Percentiles rank a stretch among this genome's conserved stretches.
Evolutionary conservation across 1,140 invertebrate genomes (phyloP).

Genomic region (Ruditapes philippinarum): DNA sequence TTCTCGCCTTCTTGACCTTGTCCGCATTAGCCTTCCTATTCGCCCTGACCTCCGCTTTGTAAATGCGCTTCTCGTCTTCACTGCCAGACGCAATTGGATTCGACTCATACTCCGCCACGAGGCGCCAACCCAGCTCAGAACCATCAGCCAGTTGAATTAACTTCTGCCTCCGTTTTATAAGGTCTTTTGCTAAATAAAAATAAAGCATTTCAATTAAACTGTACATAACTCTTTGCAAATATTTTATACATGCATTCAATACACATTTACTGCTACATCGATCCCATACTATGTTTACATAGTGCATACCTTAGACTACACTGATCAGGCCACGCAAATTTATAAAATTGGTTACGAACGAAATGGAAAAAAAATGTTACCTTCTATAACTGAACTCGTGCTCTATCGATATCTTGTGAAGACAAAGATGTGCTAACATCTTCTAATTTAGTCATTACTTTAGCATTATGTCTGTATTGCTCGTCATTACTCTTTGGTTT

Average conservation of each 20-base stretch:
- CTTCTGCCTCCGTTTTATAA: neutral
- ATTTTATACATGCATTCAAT: neutral
- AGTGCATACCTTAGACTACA: too few relatives aligned
- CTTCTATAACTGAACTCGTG: conserved; percentile 4
- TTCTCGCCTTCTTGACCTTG: neutral
- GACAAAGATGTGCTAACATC: neutral
- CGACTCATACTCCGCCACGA: conserved; percentile 27
- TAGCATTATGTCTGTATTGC: conserved; percentile 15
- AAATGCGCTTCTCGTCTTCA: conserved; percentile 35
- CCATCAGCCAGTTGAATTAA: neutral
- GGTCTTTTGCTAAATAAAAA: neutral
- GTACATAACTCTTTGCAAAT: too few relatives aligned
- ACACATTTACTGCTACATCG: neutral
- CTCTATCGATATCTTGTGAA: neutral
- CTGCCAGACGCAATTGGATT: conserved; percentile 56
- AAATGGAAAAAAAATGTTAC: neutral
- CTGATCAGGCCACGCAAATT: neutral
- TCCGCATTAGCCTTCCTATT: neutral
- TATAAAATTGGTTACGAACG: neutral
- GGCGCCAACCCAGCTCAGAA: conserved; percentile 35
- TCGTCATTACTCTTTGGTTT: conserved; percentile 33
- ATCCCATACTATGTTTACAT: too few relatives aligned
- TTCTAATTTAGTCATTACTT: conserved; percentile 9
- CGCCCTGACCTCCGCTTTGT: neutral
- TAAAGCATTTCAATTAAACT: neutral